phyloP scores from a whole-genome alignment of 92 coral and sea anemone genomes.

The Scolanthus callimorphus region DNA sequence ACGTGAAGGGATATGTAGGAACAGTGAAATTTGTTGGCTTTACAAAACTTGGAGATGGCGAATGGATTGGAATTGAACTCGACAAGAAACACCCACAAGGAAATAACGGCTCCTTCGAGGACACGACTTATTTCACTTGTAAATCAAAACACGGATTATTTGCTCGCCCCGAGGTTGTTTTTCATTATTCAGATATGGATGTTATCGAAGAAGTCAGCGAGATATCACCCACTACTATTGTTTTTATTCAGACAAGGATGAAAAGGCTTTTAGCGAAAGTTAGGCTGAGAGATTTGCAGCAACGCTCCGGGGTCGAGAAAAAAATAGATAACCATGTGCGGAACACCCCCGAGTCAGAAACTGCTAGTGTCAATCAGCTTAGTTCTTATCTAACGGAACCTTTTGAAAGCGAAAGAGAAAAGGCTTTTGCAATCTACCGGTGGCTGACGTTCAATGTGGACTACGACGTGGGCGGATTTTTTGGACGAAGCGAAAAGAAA shows the following conservation, averaged over 20 bases:
- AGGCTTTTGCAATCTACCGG: slow-evolving; percentile 71
- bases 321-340: slow-evolving; percentile 56
- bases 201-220: slow-evolving; percentile 2
- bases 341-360: slow-evolving; percentile 52
- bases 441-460: slow-evolving; percentile 70
- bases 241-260: slow-evolving; percentile 46
- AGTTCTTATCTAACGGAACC: slow-evolving; percentile 72
- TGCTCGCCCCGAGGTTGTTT: slow-evolving; percentile 54
- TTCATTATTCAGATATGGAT: slow-evolving; percentile 31
- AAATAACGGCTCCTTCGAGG: slow-evolving; percentile 47
- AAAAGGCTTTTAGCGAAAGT: slow-evolving; percentile 44
- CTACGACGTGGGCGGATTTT: slow-evolving; percentile 70
- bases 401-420: slow-evolving; percentile 43
- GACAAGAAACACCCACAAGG: slow-evolving; percentile 63
- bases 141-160: slow-evolving; percentile 66
- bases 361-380: slow-evolving; percentile 40
- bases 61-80: slow-evolving; percentile 66
- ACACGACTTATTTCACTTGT: slow-evolving; percentile 39
- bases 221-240: slow-evolving; percentile 49
- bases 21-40: slow-evolving; percentile 53
- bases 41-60: slow-evolving; percentile 55
- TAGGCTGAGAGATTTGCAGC: slow-evolving; percentile 51
- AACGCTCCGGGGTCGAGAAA: slow-evolving; percentile 57
- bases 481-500: slow-evolving; percentile 44
- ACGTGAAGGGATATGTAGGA: slow-evolving; percentile 72